Evolutionary conservation across 2,113 vertebrate genomes (phyloP).

Genomic region (Poicephalus meyeri): DNA sequence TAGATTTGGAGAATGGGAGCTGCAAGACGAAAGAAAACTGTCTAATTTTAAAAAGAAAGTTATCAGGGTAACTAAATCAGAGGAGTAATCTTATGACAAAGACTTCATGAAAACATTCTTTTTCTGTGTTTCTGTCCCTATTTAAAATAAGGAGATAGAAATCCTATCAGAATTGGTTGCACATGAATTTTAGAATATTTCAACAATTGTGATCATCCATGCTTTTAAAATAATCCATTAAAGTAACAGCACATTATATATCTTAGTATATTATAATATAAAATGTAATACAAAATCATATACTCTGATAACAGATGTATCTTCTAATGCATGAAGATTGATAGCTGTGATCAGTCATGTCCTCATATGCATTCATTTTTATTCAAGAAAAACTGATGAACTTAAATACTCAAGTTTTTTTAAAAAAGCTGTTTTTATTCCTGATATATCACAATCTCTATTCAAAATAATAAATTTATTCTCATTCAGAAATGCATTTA

Average conservation of each 20-base stretch:
- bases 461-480: neutral
- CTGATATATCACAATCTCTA: neutral
- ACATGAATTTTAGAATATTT: neutral
- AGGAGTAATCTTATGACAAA: neutral
- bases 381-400: neutral
- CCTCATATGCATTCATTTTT: neutral
- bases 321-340: neutral
- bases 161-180: neutral
- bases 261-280: neutral
- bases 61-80: neutral
- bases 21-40: neutral
- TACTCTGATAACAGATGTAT: neutral
- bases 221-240: neutral
- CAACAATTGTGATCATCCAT: neutral
- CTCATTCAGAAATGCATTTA: neutral
- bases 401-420: neutral
- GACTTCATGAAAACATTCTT: neutral
- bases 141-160: neutral
- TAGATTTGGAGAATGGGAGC: neutral
- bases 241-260: neutral
- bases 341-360: neutral
- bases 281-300: neutral
- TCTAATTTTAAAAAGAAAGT: no score
- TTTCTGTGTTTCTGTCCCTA: neutral
- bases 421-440: neutral